phyloP scores from a whole-genome alignment of 2,113 vertebrate species.

The Strix aluco region DNA sequence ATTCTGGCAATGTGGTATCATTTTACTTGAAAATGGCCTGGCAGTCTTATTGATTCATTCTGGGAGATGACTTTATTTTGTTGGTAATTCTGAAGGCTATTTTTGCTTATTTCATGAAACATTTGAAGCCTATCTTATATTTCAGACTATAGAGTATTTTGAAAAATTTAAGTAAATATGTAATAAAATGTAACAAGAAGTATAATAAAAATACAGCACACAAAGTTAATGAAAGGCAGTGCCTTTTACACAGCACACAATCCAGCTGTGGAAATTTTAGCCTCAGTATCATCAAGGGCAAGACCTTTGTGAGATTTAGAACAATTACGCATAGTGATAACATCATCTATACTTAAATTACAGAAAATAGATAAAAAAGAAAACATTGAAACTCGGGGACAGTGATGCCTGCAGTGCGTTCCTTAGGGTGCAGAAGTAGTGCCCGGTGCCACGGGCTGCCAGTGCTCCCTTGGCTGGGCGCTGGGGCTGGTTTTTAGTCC shows the following conservation, averaged over 20 bases:
- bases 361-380: not conserved
- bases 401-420: not conserved
- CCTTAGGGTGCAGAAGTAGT: not conserved
- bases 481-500: not conserved
- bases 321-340: not conserved
- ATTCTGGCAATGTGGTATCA: conserved; percentile 70
- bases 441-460: not conserved
- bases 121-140: not conserved
- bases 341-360: not conserved
- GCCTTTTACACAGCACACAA: not conserved
- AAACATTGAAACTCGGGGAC: not conserved
- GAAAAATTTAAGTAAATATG: not conserved
- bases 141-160: not conserved
- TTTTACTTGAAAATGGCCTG: conserved; percentile 79
- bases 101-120: conserved; percentile 3
- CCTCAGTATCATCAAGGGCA: not conserved
- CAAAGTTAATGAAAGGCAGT: not conserved
- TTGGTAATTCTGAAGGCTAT: conserved; percentile 5
- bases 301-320: not conserved
- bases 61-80: conserved; percentile 35
- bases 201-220: not conserved
- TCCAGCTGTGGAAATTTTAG: not conserved
- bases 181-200: not conserved
- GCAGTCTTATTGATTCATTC: conserved; percentile 59
- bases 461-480: accelerated